A percentile compares a stretch with the other conserved stretches of the same genome.
Conservation (phyloP, 1,140 invertebrate genomes). For the Drosophila asahinai region DNA sequence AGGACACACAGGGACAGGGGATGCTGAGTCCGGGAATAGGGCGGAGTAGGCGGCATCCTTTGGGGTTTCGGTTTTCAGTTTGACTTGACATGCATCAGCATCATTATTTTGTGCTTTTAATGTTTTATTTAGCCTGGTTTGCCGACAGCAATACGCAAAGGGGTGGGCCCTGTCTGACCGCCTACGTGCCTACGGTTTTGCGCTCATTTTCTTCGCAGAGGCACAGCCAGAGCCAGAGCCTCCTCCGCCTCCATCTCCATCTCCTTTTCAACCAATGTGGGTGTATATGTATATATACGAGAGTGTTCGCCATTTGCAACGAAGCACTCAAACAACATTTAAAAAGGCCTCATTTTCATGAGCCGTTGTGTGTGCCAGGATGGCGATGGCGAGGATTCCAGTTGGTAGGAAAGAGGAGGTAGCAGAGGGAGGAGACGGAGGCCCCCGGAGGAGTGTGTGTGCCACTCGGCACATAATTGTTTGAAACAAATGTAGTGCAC, state of each 20-base stretch:
- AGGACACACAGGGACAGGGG: constrained; percentile 16
- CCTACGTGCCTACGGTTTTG: constrained; percentile 63
- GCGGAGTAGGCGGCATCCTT: constrained; percentile 22
- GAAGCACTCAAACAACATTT: constrained; percentile 80
- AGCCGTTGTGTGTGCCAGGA: constrained; percentile 43
- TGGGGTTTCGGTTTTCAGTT: constrained; percentile 78
- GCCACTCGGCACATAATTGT: constrained; percentile 77
- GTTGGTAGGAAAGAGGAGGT: no score
- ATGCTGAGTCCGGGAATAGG: not conserved
- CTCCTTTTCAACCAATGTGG: not conserved
- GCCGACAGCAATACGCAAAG: constrained; percentile 66
- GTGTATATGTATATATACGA: not conserved
- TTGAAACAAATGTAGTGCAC: constrained; percentile 78
- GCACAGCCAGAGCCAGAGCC: not conserved
- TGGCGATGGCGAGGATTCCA: not conserved
- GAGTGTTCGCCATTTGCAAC: constrained; percentile 67
- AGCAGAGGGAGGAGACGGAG: no score
- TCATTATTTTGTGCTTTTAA: constrained; percentile 82
- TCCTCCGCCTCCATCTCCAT: not conserved
- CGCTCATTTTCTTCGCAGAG: constrained; percentile 49
- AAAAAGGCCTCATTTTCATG: constrained; percentile 81
- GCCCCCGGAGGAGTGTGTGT: constrained; percentile 12
- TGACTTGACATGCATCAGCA: constrained; percentile 81
- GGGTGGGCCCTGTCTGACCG: constrained; percentile 48
- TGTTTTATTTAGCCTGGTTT: constrained; percentile 75